A percentile compares a stretch with the other conserved stretches of the same genome.
phyloP scores from a whole-genome alignment of 1,140 invertebrate species.

The Zaprionus africanus region DNA sequence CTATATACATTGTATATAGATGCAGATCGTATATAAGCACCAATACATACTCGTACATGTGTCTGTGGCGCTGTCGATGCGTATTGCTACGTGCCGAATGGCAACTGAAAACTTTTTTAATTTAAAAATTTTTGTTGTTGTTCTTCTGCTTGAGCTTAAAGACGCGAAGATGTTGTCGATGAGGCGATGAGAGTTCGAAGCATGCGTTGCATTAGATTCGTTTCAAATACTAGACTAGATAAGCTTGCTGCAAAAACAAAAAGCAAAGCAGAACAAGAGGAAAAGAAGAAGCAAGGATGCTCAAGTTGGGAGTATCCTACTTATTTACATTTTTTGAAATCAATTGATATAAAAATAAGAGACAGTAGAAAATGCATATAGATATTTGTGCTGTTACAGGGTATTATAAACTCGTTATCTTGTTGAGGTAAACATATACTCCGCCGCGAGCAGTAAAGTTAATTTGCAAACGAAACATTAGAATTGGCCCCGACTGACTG shows the following conservation, averaged over 20 bases:
- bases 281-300: slow-evolving; percentile 17
- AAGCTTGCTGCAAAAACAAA: slow-evolving; percentile 19
- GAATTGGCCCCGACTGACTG: slow-evolving; percentile 50
- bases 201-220: slow-evolving; percentile 76
- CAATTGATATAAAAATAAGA: background rate
- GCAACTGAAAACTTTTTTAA: slow-evolving; percentile 80
- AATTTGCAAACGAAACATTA: slow-evolving; percentile 81
- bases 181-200: slow-evolving; percentile 47
- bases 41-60: slow-evolving; percentile 37
- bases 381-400: background rate
- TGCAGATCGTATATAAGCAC: background rate
- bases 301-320: background rate
- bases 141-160: slow-evolving; percentile 34
- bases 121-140: slow-evolving; percentile 68
- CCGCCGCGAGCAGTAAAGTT: slow-evolving; percentile 73
- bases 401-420: background rate
- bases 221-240: slow-evolving; percentile 41
- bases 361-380: background rate
- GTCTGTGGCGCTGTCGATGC: slow-evolving; percentile 68
- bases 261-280: slow-evolving; percentile 25
- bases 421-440: slow-evolving; percentile 57
- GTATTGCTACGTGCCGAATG: slow-evolving; percentile 80
- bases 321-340: background rate
- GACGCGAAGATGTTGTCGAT: slow-evolving; percentile 40
- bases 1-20: slow-evolving; percentile 40